Evolutionary conservation across 2,113 vertebrate genomes (phyloP).

Genomic region (Cariama cristata): DNA sequence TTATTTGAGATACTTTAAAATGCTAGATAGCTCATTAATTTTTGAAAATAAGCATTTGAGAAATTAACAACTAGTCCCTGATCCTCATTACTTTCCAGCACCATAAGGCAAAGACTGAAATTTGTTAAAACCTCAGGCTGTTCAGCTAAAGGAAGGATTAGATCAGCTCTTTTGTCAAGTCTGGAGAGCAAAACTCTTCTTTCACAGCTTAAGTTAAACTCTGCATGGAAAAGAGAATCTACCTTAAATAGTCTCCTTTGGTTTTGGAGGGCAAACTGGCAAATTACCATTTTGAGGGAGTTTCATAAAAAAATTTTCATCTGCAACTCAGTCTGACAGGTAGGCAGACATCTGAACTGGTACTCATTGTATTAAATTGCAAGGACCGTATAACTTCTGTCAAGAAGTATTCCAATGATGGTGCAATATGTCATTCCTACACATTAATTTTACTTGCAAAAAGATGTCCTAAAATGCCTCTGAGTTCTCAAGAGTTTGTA

Average conservation of each 20-base stretch:
- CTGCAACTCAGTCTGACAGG: background rate
- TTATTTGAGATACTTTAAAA: background rate
- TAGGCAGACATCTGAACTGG: background rate
- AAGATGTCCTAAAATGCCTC: background rate
- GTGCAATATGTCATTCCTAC: background rate
- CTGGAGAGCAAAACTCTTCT: background rate
- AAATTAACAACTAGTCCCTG: background rate
- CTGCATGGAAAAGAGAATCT: background rate
- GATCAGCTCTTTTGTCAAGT: background rate
- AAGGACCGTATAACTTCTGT: background rate
- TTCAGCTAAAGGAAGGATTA: background rate
- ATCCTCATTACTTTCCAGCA: background rate
- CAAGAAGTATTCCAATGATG: background rate
- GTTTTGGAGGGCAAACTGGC: background rate
- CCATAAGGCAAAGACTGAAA: background rate
- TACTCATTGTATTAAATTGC: background rate
- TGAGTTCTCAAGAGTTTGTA: background rate
- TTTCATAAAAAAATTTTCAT: background rate
- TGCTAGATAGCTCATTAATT: background rate
- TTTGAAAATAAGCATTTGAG: background rate
- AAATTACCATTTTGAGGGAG: background rate
- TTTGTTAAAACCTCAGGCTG: background rate
- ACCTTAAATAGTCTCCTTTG: background rate
- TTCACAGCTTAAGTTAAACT: background rate
- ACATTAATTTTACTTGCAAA: slow-evolving; percentile 28